These are phyloP conservation scores for Python bivittatus DNA, from an alignment of 2,113 vertebrate genomes.

Conservation along the genomic window DNA sequence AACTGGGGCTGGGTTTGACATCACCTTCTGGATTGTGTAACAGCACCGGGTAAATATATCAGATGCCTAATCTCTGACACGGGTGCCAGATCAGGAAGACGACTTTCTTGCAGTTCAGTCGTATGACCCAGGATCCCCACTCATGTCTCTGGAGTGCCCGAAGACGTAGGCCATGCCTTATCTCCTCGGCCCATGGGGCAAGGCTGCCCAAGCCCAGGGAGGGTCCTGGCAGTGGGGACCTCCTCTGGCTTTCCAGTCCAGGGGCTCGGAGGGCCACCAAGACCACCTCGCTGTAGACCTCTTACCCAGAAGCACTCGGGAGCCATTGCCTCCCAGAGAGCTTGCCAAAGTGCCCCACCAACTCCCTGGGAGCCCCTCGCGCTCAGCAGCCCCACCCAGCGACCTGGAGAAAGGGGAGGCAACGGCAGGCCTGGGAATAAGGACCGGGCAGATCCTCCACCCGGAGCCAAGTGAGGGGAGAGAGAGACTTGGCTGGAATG, in stretches of 20 bases:
- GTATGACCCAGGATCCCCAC: not conserved
- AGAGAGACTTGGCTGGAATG: too few relatives aligned
- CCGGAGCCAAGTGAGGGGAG: too few relatives aligned
- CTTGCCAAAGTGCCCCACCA: too few relatives aligned
- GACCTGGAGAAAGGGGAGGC: not conserved
- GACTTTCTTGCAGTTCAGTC: rapidly evolving
- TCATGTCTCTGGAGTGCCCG: not conserved
- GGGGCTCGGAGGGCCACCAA: not conserved
- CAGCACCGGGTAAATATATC: not conserved
- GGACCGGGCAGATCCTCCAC: not conserved
- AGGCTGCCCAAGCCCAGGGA: too few relatives aligned
- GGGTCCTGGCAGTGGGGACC: not conserved
- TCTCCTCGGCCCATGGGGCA: not conserved
- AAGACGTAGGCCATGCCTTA: not conserved
- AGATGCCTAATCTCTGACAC: not conserved
- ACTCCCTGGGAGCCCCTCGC: not conserved
- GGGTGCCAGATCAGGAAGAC: not conserved
- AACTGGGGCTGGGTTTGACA: not conserved
- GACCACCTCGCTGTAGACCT: too few relatives aligned
- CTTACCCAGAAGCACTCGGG: not conserved
- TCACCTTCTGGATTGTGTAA: not conserved
- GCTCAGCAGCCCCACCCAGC: not conserved
- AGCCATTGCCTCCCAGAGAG: not conserved
- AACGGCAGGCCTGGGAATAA: not conserved
- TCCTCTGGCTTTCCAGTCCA: not conserved